Evolutionary conservation across 2,888 invertebrate genomes (phyloP).

Genomic region (Lamellibrachia columna): DNA sequence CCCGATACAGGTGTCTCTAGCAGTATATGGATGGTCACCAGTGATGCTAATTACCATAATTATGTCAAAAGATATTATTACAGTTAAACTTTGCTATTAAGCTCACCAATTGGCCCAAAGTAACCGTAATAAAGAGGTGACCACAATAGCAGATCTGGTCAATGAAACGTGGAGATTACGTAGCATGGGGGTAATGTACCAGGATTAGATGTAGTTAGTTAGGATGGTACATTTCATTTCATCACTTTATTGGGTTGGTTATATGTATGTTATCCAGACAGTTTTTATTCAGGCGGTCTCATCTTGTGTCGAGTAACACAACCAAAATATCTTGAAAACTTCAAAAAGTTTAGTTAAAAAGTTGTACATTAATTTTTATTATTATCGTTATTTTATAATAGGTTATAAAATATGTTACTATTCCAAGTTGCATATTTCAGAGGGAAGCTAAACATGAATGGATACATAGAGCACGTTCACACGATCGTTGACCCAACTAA

Average conservation of each 20-base stretch:
- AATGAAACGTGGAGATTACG: not conserved
- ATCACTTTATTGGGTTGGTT: no score
- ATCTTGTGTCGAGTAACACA: not conserved
- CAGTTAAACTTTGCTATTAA: not conserved
- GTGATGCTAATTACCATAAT: not conserved
- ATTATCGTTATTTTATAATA: not conserved
- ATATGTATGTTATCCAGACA: no score
- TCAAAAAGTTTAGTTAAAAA: slow-evolving; percentile 8
- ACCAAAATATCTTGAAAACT: not conserved
- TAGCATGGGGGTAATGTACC: no score
- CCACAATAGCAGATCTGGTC: not conserved
- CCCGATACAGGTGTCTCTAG: no score
- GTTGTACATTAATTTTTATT: not conserved
- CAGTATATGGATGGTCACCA: not conserved
- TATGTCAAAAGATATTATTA: not conserved
- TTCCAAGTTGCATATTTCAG: slow-evolving; percentile 24
- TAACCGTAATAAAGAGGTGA: not conserved
- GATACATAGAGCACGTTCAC: slow-evolving; percentile 79
- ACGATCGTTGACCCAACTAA: slow-evolving; percentile 80
- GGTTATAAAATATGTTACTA: not conserved
- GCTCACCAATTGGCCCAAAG: not conserved
- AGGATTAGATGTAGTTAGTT: no score
- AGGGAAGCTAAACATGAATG: slow-evolving; percentile 68
- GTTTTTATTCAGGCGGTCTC: not conserved
- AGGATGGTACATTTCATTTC: no score